Evolutionary conservation across 2,113 vertebrate species (phyloP).

Genomic region (Plectropomus leopardus): DNA sequence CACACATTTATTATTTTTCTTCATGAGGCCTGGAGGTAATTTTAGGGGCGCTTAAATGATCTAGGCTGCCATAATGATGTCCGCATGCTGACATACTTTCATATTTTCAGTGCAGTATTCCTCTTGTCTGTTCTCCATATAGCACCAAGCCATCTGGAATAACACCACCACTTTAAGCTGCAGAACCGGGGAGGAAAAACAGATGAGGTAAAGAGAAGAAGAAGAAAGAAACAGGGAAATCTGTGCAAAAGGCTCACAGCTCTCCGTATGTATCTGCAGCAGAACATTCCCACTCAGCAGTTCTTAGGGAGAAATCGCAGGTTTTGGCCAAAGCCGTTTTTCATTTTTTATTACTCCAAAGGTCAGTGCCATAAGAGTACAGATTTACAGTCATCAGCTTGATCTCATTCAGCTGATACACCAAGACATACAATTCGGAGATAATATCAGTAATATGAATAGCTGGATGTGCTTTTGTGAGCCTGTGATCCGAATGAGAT

Average conservation of each 20-base stretch:
- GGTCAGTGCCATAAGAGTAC: constrained; percentile 43
- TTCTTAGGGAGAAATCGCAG: constrained; percentile 36
- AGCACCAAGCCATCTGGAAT: constrained; percentile 68
- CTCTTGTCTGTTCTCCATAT: constrained; percentile 58
- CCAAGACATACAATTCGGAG: constrained; percentile 32
- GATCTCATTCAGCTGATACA: constrained; percentile 43
- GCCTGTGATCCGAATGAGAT: constrained; percentile 42
- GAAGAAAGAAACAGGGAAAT: constrained; percentile 27
- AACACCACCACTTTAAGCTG: constrained; percentile 63
- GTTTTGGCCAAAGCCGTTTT: constrained; percentile 29
- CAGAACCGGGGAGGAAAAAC: constrained; percentile 48
- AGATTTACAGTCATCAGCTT: constrained; percentile 41
- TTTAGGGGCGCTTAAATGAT: constrained; percentile 68
- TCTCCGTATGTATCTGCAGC: constrained; percentile 32
- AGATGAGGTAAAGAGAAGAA: constrained; percentile 41
- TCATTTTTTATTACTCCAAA: constrained; percentile 58
- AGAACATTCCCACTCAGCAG: constrained; percentile 55
- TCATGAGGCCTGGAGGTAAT: constrained; percentile 66
- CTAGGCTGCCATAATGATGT: constrained; percentile 72
- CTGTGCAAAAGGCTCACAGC: constrained; percentile 27
- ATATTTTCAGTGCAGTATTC: constrained; percentile 72
- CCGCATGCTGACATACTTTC: constrained; percentile 73
- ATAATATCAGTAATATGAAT: constrained; percentile 42
- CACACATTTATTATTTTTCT: constrained; percentile 57
- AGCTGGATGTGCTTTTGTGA: constrained; percentile 47